Evolutionary conservation across 2,113 vertebrate species (phyloP), one percentile per base, ranked within the genome.

Genomic region (Narcine bancroftii): DNA sequence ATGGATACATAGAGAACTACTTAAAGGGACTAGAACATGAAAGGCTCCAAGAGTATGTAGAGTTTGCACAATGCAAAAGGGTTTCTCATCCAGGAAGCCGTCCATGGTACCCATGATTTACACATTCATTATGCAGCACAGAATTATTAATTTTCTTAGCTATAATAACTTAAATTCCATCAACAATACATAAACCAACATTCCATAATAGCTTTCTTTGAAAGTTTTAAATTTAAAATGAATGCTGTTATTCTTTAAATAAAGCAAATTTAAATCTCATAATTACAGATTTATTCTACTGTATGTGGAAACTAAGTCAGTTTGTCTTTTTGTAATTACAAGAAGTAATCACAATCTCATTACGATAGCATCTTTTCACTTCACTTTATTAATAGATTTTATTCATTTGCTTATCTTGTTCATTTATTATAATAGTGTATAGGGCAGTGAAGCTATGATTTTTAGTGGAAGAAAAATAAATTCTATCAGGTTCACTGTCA

Each of bases 241-340:
- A 63, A 91, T 91, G 10, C 3, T 13, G 63, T 56, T 89, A 45
- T 91, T 91, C 81, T 91, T 69, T 10, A 91, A 69, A 66, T 36
- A 91, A 87, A 87, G 47, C 53, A 69, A 33, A 47, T 66, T 91
- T 69, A 91, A 69, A 69, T 69, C 65, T 91, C 60, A 45, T 71
- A 91, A 91, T 69, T 91, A 15, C 42, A 26, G 42, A 45, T 69
- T 39, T 21, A 69, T 69, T 29, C 36, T 26, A 71, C 39, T 45
- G 36, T 89, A 29, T 36, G 10, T 66, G 60, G 39, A 91, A 69
- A 60, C 39, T 69, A 26, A 69, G 2, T 29, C 11, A 45, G 3
- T 91, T 66, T 42, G 63, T 13, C 60, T 89, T 89, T 89, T 89
- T 36, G 65, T 45, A 47, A 69, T 91, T 91, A 71, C 71, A 91